Conservation (phyloP, 2,888 invertebrate genomes). For the Caenorhabditis auriculariae region DNA sequence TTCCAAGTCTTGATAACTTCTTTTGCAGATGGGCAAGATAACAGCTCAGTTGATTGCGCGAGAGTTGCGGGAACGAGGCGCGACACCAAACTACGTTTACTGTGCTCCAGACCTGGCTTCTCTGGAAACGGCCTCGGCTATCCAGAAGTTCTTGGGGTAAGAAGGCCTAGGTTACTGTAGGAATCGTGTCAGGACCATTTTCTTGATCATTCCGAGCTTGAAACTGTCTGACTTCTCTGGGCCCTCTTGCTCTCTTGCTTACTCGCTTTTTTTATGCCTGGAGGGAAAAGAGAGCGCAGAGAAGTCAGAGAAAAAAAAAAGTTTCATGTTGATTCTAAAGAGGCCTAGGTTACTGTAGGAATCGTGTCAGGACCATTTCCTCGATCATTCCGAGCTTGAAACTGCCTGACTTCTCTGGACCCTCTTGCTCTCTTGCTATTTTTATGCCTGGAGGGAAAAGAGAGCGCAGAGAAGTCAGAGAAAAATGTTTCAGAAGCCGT, state of each 20-base stretch:
- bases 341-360: background rate
- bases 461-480: no score
- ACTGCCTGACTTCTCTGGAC: no score
- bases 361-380: background rate
- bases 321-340: no score
- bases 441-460: no score
- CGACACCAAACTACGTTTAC: slow-evolving; percentile 19
- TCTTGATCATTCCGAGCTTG: background rate
- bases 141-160: slow-evolving; percentile 12
- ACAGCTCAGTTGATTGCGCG: slow-evolving; percentile 27
- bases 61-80: slow-evolving; percentile 23
- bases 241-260: no score
- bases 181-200: background rate
- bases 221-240: no score
- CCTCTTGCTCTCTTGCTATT: no score
- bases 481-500: no score
- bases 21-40: slow-evolving; percentile 29
- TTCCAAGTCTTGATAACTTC: no score
- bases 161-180: background rate
- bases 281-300: no score
- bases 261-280: no score
- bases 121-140: slow-evolving; percentile 36
- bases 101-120: slow-evolving; percentile 32
- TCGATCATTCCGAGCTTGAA: background rate
- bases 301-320: slow-evolving; percentile 17